Base-by-base conservation (phyloP, 2,888 invertebrate species). In the Rhingia rostrata region DNA sequence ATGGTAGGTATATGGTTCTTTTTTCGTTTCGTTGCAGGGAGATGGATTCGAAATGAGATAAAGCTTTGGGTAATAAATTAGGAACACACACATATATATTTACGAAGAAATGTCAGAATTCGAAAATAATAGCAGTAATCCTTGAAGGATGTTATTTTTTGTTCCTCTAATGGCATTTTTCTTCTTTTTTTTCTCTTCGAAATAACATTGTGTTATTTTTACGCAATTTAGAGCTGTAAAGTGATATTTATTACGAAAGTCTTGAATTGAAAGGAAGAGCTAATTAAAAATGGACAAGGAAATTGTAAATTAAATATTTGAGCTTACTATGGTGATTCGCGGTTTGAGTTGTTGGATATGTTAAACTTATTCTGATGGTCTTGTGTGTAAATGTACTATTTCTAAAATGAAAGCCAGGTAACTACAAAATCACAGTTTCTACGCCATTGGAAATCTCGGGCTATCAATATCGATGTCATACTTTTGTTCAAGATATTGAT, bases 21-120 rank as follows among this genome's bases (percentile, higher is more conserved):
- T 58, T 49, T 51, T 37, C 33, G 35, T 70, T 83, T 73, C 72
- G 30, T 79, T 79, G 60, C 43, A 70, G 69, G 53, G 74, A 84
- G 84, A 84, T 84, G 84, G 84, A 84, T 84, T 84, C 70, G 84
- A 84, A 84, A 84, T 80, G 84, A 84, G 84, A 84, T 84, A 84
- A 84, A 84, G 84, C 84, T 84, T 70, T 74, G 64, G 84, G 84
- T 56, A 80, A 84, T 84, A 84, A 84, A 84, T 84, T 84, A 84
- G 33, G 41, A 80, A 70, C 74, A 80, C 84, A 75, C 61, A 84
- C 84, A 84, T 75, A 84, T 80, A 84, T 75, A 84, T 80, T 84
- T 84, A 74, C 74, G 69, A 75, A 84, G 80, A 84, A 84, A 84
- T 84, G 84, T 84, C 84, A 84, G 84, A 84, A 84, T 84, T 84